These are phyloP conservation scores for Carettochelys insculpta DNA, from an alignment of 2,113 vertebrate genomes.

Conservation along the genomic window DNA sequence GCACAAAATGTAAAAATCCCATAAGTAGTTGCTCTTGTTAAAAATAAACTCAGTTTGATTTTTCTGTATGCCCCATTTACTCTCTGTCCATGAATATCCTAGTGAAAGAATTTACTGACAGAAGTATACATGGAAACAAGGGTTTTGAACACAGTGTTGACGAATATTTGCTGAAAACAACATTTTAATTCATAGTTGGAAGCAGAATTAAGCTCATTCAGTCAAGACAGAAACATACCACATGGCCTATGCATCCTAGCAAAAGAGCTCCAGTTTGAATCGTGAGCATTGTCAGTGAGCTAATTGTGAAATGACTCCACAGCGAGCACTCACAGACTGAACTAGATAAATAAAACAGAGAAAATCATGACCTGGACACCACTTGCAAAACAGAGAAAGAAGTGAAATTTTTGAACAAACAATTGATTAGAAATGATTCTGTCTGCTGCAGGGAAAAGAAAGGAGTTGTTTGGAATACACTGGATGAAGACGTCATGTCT, in stretches of 20 bases:
- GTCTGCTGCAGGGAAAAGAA: not conserved
- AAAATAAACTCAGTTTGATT: not conserved
- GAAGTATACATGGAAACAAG: not conserved
- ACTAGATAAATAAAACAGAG: not conserved
- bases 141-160: not conserved
- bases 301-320: not conserved
- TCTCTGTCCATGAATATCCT: not conserved
- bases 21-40: not conserved
- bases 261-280: not conserved
- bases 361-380: not conserved
- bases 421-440: not conserved
- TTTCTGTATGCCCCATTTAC: not conserved
- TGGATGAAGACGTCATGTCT: not conserved
- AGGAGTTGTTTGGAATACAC: conserved; percentile 1
- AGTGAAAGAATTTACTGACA: not conserved
- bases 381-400: not conserved
- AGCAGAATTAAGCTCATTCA: not conserved
- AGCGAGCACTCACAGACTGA: too few relatives aligned
- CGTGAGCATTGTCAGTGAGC: not conserved
- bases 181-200: not conserved
- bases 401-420: not conserved
- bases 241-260: not conserved
- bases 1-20: not conserved
- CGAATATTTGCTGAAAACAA: not conserved
- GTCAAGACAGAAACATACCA: fast-evolving